Evolutionary conservation across 1,140 invertebrate genomes (phyloP).

Genomic region (Drosophila auraria): DNA sequence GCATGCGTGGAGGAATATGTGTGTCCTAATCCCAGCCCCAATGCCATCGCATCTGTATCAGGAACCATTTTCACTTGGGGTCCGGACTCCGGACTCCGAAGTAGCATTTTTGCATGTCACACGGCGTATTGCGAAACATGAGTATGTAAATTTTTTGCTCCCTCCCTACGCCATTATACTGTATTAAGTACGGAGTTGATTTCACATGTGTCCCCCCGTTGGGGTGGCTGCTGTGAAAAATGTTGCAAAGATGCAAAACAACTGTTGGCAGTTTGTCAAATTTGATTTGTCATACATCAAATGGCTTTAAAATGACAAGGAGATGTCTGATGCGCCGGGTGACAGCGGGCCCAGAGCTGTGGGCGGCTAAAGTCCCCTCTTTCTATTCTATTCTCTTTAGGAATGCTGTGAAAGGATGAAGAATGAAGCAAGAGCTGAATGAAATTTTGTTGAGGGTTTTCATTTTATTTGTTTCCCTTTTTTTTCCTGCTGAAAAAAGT

Average conservation of each 20-base stretch:
- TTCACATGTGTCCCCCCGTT: slow-evolving; percentile 56
- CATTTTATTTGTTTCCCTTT: neutral
- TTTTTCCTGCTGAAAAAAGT: slow-evolving; percentile 5
- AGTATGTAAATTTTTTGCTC: slow-evolving; percentile 73
- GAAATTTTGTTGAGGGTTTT: slow-evolving; percentile 5
- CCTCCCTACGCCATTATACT: slow-evolving; percentile 55
- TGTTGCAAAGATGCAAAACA: slow-evolving; percentile 79
- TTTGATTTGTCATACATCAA: slow-evolving; percentile 84
- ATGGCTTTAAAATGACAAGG: slow-evolving; percentile 78
- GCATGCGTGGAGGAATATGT: slow-evolving; percentile 29
- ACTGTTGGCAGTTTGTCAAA: slow-evolving; percentile 83
- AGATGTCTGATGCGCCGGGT: slow-evolving; percentile 43
- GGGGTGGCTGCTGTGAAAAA: slow-evolving; percentile 61
- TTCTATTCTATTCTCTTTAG: slow-evolving; percentile 14
- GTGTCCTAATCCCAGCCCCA: slow-evolving; percentile 5
- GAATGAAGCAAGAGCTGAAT: slow-evolving; percentile 8
- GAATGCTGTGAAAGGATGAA: slow-evolving; percentile 16
- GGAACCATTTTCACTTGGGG: slow-evolving; percentile 9
- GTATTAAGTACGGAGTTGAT: slow-evolving; percentile 76
- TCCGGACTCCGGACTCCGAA: neutral
- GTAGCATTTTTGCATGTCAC: slow-evolving; percentile 71
- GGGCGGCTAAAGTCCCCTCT: slow-evolving; percentile 9
- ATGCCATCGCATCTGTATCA: slow-evolving; percentile 5
- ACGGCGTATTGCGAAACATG: slow-evolving; percentile 68
- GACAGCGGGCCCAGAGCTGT: slow-evolving; percentile 28